Conservation (phyloP, 2,113 vertebrate genomes). For the Thamnophis sirtalis region DNA sequence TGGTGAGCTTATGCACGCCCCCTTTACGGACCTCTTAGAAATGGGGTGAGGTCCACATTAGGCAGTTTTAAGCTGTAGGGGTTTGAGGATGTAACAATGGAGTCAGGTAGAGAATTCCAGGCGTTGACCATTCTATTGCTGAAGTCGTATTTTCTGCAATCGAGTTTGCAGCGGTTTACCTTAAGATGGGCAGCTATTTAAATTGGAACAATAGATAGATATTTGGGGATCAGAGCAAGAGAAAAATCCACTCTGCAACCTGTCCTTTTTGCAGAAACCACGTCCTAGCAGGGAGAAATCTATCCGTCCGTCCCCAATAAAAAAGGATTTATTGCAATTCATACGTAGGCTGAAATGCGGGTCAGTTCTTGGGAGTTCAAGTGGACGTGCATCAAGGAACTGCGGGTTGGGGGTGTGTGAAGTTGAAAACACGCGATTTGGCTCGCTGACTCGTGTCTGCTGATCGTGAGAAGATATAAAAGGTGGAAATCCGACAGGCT, state of each 20-base stretch:
- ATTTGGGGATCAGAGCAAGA: not conserved
- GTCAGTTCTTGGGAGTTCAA: not conserved
- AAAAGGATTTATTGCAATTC: not conserved
- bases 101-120: too few species aligned
- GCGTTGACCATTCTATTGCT: too few species aligned
- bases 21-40: too few species aligned
- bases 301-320: fast-evolving
- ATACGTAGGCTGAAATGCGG: not conserved
- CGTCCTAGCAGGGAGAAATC: not conserved
- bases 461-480: not conserved
- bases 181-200: not conserved
- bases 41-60: too few species aligned
- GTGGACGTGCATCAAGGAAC: not conserved
- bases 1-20: too few species aligned
- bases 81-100: too few species aligned
- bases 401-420: not conserved
- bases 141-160: too few species aligned
- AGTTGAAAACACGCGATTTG: not conserved
- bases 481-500: not conserved
- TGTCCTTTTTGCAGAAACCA: too few species aligned
- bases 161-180: too few species aligned
- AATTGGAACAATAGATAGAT: not conserved
- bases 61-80: too few species aligned
- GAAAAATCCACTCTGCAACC: too few species aligned
- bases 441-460: not conserved